A percentile compares a stretch with the other conserved stretches of the same genome.
Conservation (phyloP, 1,140 invertebrate genomes). For the Cydia fagiglandana region DNA sequence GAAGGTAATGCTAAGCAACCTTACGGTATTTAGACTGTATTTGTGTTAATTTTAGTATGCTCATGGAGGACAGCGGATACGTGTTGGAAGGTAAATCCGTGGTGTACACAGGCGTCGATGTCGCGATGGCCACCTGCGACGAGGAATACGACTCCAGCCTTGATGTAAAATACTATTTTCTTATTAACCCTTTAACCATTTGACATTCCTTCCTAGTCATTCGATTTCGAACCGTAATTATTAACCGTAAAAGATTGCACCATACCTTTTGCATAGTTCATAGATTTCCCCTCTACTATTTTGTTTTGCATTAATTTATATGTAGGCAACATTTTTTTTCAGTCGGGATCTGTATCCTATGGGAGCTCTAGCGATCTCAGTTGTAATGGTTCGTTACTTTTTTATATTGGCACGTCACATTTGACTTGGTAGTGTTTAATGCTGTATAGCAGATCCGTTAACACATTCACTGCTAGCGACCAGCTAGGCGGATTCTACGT, state of each 20-base stretch:
- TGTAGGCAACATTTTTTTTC: background rate
- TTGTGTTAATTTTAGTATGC: background rate
- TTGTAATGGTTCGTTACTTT: constrained; percentile 21
- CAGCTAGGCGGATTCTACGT: no score
- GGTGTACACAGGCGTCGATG: constrained; percentile 54
- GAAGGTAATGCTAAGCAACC: no score
- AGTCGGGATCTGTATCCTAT: background rate
- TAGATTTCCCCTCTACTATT: no score
- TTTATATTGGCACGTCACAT: constrained; percentile 22
- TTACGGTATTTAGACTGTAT: background rate
- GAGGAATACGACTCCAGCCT: constrained; percentile 56
- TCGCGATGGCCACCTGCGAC: constrained; percentile 44
- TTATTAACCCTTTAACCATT: no score
- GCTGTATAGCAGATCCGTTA: no score
- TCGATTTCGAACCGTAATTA: no score
- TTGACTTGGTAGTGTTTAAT: background rate
- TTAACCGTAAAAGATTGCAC: no score
- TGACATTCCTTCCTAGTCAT: no score
- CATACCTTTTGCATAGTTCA: no score
- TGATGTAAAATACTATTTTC: constrained; percentile 56
- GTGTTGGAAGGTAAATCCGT: constrained; percentile 53
- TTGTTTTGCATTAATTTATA: background rate
- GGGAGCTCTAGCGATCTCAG: background rate
- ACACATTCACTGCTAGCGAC: no score
- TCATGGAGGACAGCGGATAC: constrained; percentile 68